Evolutionary conservation across 1,140 invertebrate species (phyloP).

Genomic region (Drosophila lowei): DNA sequence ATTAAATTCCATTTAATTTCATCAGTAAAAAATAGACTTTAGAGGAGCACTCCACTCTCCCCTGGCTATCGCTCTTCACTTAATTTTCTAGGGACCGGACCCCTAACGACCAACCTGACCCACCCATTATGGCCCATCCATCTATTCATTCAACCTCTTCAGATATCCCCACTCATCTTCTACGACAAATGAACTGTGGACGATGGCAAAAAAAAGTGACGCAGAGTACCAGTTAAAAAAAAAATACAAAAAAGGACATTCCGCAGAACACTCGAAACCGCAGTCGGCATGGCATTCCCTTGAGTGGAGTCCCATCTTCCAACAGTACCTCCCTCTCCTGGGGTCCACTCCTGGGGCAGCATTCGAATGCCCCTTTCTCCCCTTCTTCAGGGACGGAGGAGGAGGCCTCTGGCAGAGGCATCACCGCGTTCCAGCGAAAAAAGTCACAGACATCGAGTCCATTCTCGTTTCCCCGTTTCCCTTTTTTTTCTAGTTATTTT

Average conservation of each 20-base stretch:
- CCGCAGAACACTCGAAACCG: conserved; percentile 64
- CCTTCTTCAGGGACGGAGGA: neutral
- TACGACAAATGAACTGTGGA: conserved; percentile 64
- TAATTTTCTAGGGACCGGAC: conserved; percentile 41
- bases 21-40: neutral
- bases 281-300: conserved; percentile 37
- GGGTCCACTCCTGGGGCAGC: conserved; percentile 1
- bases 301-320: conserved; percentile 2
- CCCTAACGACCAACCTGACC: conserved; percentile 20
- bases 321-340: conserved; percentile 1
- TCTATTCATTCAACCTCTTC: conserved; percentile 41
- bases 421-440: conserved; percentile 34
- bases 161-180: conserved; percentile 63
- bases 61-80: conserved; percentile 29
- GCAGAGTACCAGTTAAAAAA: conserved; percentile 10
- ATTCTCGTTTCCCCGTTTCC: conserved; percentile 8
- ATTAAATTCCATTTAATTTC: conserved; percentile 14
- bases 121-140: conserved; percentile 12
- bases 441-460: conserved; percentile 60
- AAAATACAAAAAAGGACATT: neutral
- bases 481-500: conserved; percentile 54
- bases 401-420: conserved; percentile 19
- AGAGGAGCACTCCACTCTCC: no score
- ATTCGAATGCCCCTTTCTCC: no score
- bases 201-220: conserved; percentile 41